Evolutionary conservation across 2,888 invertebrate genomes (phyloP).

Genomic region (Trissoscelio sp.): DNA sequence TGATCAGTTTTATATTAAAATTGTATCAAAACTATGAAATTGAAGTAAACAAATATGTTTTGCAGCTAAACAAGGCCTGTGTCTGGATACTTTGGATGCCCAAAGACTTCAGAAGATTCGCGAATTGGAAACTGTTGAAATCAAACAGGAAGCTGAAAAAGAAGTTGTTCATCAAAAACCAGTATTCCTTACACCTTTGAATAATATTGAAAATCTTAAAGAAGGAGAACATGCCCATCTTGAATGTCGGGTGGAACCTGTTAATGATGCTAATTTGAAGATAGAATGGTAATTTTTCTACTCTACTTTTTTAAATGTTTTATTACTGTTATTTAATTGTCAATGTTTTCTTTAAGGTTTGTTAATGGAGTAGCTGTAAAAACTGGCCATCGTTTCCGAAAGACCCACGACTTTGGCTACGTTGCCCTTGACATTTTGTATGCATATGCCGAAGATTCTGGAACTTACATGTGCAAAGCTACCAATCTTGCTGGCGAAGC

Average conservation of each 20-base stretch:
- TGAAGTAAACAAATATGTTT: too few species aligned
- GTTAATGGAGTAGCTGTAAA: constrained; percentile 96
- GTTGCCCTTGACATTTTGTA: constrained; percentile 98
- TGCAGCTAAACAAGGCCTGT: constrained; percentile 93
- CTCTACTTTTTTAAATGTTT: not conserved
- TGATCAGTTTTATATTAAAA: too few species aligned
- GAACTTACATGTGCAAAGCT: constrained; percentile 98
- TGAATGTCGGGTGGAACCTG: constrained; percentile 95
- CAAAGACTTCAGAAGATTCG: constrained; percentile 95
- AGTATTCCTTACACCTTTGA: constrained; percentile 95
- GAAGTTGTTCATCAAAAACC: constrained; percentile 93
- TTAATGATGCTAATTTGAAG: constrained; percentile 94
- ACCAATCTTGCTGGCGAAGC: constrained; percentile 98
- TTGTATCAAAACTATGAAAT: too few species aligned
- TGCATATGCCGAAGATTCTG: constrained; percentile 98
- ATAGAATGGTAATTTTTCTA: constrained; percentile 96
- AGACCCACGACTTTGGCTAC: constrained; percentile 99
- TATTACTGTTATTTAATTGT: too few species aligned
- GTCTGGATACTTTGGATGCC: constrained; percentile 95
- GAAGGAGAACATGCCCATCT: constrained; percentile 96
- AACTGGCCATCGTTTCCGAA: constrained; percentile 94
- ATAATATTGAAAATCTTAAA: constrained; percentile 93
- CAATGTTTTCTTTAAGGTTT: too few species aligned
- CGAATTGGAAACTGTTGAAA: constrained; percentile 92
- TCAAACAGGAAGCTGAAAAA: constrained; percentile 89